phyloP scores from a whole-genome alignment of 2,888 invertebrate species.

The Vandiemenella viatica region DNA sequence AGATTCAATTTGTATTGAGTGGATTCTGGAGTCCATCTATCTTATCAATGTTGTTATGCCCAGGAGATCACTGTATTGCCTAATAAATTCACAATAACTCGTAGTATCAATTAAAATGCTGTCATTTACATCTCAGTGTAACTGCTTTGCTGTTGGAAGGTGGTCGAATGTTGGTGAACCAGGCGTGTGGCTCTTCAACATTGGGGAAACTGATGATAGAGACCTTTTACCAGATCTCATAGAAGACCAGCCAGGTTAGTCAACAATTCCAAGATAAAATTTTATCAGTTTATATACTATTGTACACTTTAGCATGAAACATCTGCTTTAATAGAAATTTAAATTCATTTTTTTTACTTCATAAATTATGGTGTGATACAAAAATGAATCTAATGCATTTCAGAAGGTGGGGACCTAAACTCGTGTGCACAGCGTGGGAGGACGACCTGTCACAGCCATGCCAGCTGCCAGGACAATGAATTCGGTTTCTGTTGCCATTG shows the following conservation, averaged over 20 bases:
- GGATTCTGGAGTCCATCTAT: too few species aligned
- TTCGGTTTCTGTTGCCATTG: constrained; percentile 86
- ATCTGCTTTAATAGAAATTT: too few species aligned
- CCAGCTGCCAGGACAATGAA: constrained; percentile 65
- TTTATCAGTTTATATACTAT: too few species aligned
- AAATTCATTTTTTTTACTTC: too few species aligned
- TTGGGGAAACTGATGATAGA: constrained; percentile 50
- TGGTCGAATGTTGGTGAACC: constrained; percentile 73
- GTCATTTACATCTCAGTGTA: too few species aligned
- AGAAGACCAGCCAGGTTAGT: constrained; percentile 8
- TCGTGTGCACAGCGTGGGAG: constrained; percentile 47
- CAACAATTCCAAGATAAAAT: neutral
- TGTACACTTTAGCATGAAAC: too few species aligned
- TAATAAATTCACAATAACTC: too few species aligned
- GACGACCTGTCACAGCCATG: constrained; percentile 64
- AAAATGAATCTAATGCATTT: neutral
- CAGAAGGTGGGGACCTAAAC: neutral
- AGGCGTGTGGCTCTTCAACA: constrained; percentile 74
- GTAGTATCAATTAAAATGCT: too few species aligned
- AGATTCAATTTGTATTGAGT: too few species aligned
- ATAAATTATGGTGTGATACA: neutral
- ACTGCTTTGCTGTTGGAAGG: too few species aligned
- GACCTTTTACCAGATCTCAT: constrained; percentile 44
- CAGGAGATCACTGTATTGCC: too few species aligned
- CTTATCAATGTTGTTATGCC: too few species aligned